Evolutionary conservation across 2,113 vertebrate species (phyloP).

Genomic region (Plecturocebus donacophilus): DNA sequence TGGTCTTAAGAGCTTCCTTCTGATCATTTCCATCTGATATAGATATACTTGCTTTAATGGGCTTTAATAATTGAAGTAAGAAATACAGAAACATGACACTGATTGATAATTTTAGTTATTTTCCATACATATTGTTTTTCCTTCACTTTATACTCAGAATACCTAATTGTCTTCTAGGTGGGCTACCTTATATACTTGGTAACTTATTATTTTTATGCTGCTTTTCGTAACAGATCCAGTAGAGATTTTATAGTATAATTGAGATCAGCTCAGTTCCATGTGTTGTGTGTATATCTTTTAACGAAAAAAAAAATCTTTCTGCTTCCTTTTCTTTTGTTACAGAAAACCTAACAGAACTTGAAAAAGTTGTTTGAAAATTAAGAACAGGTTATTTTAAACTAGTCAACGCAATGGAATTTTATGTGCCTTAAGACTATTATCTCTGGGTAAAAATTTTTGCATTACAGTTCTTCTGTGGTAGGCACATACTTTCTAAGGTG

Average conservation of each 20-base stretch:
- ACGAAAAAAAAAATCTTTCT: neutral
- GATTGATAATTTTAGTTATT: constrained; percentile 56
- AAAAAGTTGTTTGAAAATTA: constrained; percentile 32
- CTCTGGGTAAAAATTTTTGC: neutral
- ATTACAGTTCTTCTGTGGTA: neutral
- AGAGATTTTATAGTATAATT: neutral
- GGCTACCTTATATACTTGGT: neutral
- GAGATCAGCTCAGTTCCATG: constrained; percentile 17
- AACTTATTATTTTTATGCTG: neutral
- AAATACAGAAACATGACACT: neutral
- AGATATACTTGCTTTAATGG: neutral
- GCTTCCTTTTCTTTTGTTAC: constrained; percentile 1
- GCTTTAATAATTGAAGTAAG: neutral
- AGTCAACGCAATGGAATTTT: neutral
- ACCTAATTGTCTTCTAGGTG: neutral
- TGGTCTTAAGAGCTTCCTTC: neutral
- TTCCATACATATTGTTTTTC: neutral
- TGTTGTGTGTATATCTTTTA: neutral
- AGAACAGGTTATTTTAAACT: constrained; percentile 1
- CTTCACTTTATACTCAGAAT: neutral
- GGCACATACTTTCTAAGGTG: neutral
- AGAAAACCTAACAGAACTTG: constrained; percentile 13
- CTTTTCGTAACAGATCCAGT: constrained; percentile 7
- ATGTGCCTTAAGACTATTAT: neutral
- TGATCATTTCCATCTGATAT: neutral